A percentile compares a stretch with the other conserved stretches of the same genome.
These are phyloP conservation scores for Dryobates pubescens DNA, from an alignment of 2,797 vertebrate species.

Conservation along the genomic window DNA sequence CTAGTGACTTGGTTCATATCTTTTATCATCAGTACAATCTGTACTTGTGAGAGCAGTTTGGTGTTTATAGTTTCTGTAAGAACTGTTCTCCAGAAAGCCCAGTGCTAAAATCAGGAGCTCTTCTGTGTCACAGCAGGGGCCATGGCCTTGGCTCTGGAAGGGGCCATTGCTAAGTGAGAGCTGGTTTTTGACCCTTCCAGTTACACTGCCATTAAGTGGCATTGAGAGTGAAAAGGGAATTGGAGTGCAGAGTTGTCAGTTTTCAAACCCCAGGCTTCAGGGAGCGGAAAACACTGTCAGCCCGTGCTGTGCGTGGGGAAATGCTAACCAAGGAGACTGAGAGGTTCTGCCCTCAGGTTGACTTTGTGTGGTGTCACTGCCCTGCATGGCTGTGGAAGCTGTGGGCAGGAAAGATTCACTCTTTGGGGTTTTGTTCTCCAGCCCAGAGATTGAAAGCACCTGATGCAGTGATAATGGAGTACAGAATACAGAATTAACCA, in stretches of 20 bases:
- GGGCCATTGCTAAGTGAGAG: neutral
- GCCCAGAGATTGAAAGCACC: neutral
- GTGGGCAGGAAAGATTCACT: neutral
- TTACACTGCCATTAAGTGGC: neutral
- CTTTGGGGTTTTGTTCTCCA: neutral
- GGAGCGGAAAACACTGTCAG: neutral
- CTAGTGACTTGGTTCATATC: neutral
- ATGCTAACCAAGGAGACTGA: neutral
- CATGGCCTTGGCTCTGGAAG: neutral
- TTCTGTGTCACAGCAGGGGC: neutral
- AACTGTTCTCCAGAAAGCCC: neutral
- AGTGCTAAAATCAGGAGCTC: fast-evolving
- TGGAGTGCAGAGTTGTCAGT: neutral
- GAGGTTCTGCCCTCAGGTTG: neutral
- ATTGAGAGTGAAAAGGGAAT: neutral
- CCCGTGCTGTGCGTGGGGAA: fast-evolving
- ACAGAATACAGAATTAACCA: neutral
- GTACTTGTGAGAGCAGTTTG: neutral
- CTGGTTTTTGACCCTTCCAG: neutral
- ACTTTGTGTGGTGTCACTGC: neutral
- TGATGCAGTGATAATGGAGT: neutral
- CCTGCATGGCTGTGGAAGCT: neutral
- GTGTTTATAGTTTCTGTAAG: neutral
- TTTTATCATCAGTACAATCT: neutral
- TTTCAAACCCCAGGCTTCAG: neutral